A percentile compares a stretch with the other conserved stretches of the same genome.
Evolutionary conservation across 2,888 invertebrate species (phyloP).

Genomic region (Melanostoma mellinum): DNA sequence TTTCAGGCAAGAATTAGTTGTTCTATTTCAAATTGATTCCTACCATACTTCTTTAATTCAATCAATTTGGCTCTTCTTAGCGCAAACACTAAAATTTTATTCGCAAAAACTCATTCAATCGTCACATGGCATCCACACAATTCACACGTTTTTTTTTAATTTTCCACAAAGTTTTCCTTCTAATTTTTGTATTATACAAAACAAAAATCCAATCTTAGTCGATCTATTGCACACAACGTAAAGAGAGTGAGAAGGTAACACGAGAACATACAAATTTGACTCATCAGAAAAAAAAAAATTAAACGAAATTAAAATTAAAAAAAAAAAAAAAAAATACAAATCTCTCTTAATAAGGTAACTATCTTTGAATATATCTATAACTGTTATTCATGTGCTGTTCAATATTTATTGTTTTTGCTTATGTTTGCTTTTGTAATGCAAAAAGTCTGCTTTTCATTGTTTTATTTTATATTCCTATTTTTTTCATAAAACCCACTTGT

Average conservation of each 20-base stretch:
- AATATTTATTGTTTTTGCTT: conserved; percentile 35
- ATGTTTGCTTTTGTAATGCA: conserved; percentile 66
- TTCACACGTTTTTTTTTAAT: conserved; percentile 48
- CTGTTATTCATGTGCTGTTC: conserved; percentile 61
- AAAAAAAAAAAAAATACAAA: conserved; percentile 25
- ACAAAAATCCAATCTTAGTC: conserved; percentile 59
- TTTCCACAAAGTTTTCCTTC: conserved; percentile 39
- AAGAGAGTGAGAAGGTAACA: conserved; percentile 19
- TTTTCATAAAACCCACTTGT: conserved; percentile 3
- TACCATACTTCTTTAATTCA: no score
- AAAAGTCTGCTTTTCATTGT: conserved; percentile 50
- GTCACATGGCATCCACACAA: conserved; percentile 26
- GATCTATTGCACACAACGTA: conserved; percentile 70
- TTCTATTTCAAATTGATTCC: no score
- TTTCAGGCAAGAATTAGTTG: no score
- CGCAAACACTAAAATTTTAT: conserved; percentile 1
- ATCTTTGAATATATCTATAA: conserved; percentile 39
- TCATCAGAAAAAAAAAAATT: conserved; percentile 25
- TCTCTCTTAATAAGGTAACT: conserved; percentile 69
- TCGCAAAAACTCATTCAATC: conserved; percentile 41
- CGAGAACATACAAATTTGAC: conserved; percentile 32
- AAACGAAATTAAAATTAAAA: conserved; percentile 38
- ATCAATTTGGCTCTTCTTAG: not conserved
- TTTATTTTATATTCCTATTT: conserved; percentile 2
- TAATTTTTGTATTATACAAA: conserved; percentile 63